Conservation (phyloP, 1,140 invertebrate species). For the Chironomus striatipennis region DNA sequence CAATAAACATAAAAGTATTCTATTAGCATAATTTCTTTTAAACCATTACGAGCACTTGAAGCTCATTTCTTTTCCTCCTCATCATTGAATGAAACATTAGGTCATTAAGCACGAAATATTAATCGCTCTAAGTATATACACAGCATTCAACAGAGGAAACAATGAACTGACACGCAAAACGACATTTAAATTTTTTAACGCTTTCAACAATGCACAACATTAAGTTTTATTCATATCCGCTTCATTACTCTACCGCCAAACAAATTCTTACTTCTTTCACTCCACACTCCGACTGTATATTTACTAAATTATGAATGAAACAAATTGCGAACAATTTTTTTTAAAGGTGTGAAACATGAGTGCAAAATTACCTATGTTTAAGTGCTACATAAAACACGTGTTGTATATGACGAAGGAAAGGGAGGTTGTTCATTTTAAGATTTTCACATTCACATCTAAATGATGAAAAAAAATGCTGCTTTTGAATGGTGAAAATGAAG, state of each 20-base stretch:
- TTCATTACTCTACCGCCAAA: background rate
- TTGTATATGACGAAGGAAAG: too few species aligned
- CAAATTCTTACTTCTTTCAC: background rate
- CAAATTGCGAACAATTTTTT: background rate
- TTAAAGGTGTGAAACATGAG: slow-evolving; percentile 5
- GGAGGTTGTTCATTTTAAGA: background rate
- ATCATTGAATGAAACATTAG: background rate
- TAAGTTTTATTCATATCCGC: background rate
- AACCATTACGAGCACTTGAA: too few species aligned
- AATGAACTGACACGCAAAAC: slow-evolving; percentile 5
- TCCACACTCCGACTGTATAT: too few species aligned
- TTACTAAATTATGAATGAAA: slow-evolving; percentile 3
- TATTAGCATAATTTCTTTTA: too few species aligned
- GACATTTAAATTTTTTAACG: slow-evolving; percentile 20
- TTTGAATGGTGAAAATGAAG: background rate
- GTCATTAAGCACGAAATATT: slow-evolving; percentile 1
- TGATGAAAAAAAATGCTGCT: background rate
- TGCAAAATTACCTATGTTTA: background rate
- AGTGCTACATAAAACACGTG: background rate
- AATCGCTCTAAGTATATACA: too few species aligned
- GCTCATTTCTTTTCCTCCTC: background rate
- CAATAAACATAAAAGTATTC: too few species aligned
- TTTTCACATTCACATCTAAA: background rate
- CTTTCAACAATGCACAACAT: background rate
- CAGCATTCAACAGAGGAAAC: background rate